Base-by-base conservation (phyloP, 2,113 vertebrate species). In the Pholis gunnellus region DNA sequence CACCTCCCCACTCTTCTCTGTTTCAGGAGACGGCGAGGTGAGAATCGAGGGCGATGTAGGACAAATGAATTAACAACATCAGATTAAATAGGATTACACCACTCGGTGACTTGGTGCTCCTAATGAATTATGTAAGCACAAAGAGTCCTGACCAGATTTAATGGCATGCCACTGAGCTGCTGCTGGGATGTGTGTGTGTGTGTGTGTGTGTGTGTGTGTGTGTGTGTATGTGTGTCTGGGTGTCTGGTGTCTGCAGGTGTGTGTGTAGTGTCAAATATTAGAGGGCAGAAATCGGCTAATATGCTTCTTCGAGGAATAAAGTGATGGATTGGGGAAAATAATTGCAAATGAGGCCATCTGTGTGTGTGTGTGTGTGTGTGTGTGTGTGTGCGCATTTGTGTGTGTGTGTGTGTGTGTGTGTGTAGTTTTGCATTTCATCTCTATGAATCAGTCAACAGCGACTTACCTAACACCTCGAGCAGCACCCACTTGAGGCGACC, bases 21-120 rank as follows among this genome's bases (percentile, higher is more conserved):
- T 84, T 75, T 63, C 70, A 29, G 69, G 75, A 18, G 52, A 72
- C 61, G 52, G 61, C 17, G 68, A 79, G 81, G 87, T 89, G 85
- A 83, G 68, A 61, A 68, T n/a, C 2, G 83, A 78, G 83, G 87
- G 83, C 68, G 22, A 75, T 76, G 90, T 89, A 85, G 88, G 82
- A 89, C 90, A 91, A 88, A 89, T 81, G 84, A 91, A 87, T 89
- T 88, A 88, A 75, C 85, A 85, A 77, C 79, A 61, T 81, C 81
- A 89, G 86, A 89, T 89, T 89, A 91, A 86, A 80, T 48, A 72
- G 78, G 86, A 88, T 88, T 88, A 88, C 59, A 75, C 15, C 74
- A n/a, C 69, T 81, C 61, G 5, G 63, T 81, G 86, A 73, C 48
- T 61, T 1, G 66, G 17, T 8, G 34, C 56, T 67, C 70, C 79